A percentile compares a stretch with the other conserved stretches of the same genome.
Conservation (phyloP, 2,888 invertebrate species). For the Cephus spinipes region DNA sequence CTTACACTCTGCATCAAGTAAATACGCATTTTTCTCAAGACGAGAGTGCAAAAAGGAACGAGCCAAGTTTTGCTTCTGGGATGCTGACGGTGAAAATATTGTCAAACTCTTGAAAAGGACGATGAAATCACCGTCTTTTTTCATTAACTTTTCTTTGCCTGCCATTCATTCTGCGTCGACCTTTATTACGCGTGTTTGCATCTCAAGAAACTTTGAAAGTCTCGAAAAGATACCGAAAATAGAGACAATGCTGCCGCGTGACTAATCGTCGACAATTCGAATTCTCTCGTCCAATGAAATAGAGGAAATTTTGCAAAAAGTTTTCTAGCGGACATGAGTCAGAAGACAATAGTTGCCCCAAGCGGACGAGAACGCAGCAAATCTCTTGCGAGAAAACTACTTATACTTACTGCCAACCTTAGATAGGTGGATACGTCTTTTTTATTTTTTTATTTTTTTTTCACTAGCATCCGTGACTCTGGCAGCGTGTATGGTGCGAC, state of each 20-base stretch:
- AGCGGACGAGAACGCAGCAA: background rate
- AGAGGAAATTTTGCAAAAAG: background rate
- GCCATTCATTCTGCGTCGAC: background rate
- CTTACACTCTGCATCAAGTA: background rate
- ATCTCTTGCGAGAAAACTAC: background rate
- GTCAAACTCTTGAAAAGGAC: background rate
- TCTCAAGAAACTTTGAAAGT: background rate
- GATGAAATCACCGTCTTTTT: background rate
- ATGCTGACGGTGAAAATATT: background rate
- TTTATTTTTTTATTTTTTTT: background rate
- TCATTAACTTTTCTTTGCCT: background rate
- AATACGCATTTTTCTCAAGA: background rate
- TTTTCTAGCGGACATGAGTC: background rate
- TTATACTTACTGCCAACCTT: conserved; percentile 1
- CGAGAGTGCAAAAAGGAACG: background rate
- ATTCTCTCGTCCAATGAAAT: background rate
- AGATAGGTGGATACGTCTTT: background rate
- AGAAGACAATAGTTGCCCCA: background rate
- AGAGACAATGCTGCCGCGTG: background rate
- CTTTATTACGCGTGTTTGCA: background rate
- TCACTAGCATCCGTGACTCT: background rate
- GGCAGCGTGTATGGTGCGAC: background rate
- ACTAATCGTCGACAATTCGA: background rate
- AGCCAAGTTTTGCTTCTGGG: background rate
- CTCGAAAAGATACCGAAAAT: background rate